These are phyloP conservation scores for Agrenia bidenticulata DNA, from an alignment of 2,888 invertebrate species.

Conservation along the genomic window DNA sequence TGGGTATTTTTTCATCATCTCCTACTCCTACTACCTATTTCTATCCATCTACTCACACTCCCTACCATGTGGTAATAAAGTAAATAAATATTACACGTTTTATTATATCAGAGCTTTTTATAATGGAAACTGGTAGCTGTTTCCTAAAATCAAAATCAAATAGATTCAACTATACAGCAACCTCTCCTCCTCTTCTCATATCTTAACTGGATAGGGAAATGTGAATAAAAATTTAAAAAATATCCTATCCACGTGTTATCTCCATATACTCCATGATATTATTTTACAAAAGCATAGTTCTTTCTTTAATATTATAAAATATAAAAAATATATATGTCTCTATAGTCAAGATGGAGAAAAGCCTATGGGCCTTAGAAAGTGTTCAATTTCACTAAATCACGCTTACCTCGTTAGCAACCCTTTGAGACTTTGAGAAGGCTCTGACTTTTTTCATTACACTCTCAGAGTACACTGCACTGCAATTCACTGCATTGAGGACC, in stretches of 20 bases:
- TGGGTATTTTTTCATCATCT: neutral
- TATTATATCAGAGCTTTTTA: slow-evolving; percentile 8
- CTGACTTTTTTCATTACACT: slow-evolving; percentile 4
- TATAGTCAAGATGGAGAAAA: slow-evolving; percentile 11
- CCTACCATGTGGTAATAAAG: neutral
- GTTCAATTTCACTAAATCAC: slow-evolving; percentile 52
- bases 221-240: neutral
- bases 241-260: slow-evolving; percentile 24
- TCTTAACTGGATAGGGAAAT: neutral
- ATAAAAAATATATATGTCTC: no score
- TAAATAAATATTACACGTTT: neutral
- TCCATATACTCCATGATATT: no score
- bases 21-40: no score
- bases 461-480: neutral
- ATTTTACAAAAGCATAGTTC: no score
- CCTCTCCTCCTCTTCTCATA: no score
- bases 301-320: no score
- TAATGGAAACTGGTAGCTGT: neutral
- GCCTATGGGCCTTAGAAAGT: slow-evolving; percentile 39
- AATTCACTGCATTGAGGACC: no score
- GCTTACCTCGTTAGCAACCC: slow-evolving; percentile 52
- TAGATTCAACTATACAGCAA: no score
- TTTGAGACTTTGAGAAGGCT: slow-evolving; percentile 37
- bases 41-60: no score
- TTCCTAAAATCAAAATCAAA: neutral